These are phyloP conservation scores for Eulemur coronatus DNA, from an alignment of 2,797 vertebrate species.

Conservation along the genomic window DNA sequence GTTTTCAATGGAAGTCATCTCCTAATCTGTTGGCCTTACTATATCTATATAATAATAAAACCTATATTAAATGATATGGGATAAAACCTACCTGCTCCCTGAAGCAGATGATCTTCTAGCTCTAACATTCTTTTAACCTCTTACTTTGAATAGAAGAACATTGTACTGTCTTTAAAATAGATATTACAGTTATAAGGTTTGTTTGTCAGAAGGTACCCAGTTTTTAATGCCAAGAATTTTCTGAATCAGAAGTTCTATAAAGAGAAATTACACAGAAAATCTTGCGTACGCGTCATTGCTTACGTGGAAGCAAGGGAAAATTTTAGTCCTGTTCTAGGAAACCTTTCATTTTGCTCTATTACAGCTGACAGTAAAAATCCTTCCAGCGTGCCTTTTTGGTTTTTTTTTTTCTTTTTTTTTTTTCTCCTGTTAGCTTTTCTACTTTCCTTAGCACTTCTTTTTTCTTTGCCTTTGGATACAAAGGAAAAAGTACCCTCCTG, in stretches of 20 bases:
- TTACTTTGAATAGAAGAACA: not conserved
- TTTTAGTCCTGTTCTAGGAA: slow-evolving; percentile 29
- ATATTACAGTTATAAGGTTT: not conserved
- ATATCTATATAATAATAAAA: not conserved
- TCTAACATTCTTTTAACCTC: not conserved
- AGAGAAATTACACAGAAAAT: slow-evolving; percentile 30
- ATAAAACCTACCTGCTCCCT: not conserved
- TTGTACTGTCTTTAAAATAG: not conserved
- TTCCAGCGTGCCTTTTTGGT: not conserved
- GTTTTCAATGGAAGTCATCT: not conserved
- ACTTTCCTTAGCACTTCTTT: not conserved
- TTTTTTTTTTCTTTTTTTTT: not conserved
- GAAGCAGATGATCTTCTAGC: not conserved
- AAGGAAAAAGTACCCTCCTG: not conserved
- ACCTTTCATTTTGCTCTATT: slow-evolving; percentile 32
- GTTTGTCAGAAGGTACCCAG: not conserved
- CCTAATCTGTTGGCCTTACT: not conserved
- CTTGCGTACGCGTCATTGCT: slow-evolving; percentile 41
- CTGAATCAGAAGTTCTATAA: slow-evolving; percentile 36
- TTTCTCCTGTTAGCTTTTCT: not conserved
- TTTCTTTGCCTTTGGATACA: not conserved
- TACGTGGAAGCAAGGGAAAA: slow-evolving; percentile 27
- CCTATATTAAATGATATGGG: not conserved
- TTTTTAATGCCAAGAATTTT: not conserved
- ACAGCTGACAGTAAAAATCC: not conserved